Evolutionary conservation across 2,888 invertebrate genomes (phyloP).

Genomic region (Megastigmus dorsalis): DNA sequence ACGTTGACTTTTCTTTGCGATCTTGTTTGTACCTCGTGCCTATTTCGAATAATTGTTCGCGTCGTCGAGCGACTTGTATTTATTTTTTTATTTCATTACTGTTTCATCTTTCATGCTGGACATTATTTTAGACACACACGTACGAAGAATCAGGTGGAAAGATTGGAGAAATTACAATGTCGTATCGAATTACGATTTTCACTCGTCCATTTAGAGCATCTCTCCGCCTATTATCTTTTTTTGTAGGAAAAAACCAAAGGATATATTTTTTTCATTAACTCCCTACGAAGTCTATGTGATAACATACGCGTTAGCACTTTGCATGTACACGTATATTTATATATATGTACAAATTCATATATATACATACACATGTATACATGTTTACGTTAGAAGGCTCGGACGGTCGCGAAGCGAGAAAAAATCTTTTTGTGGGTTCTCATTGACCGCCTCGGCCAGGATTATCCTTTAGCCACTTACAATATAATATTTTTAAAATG

Average conservation of each 20-base stretch:
- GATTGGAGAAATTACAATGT: conserved; percentile 31
- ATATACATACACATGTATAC: background rate
- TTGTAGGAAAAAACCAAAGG: conserved; percentile 7
- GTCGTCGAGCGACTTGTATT: conserved; percentile 24
- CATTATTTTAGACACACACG: conserved; percentile 39
- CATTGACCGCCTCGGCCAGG: background rate
- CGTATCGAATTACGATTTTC: conserved; percentile 28
- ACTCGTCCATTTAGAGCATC: background rate
- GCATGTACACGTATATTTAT: conserved; percentile 27
- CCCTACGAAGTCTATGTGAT: conserved; percentile 12
- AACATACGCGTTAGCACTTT: conserved; percentile 28
- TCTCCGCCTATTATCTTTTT: background rate
- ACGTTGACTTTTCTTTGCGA: background rate
- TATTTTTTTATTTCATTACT: background rate
- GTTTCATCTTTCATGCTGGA: conserved; percentile 4
- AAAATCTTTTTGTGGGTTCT: background rate
- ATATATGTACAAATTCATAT: background rate
- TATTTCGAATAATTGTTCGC: conserved; percentile 4
- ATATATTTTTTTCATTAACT: conserved; percentile 17
- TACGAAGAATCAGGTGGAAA: conserved; percentile 44
- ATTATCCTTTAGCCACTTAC: conserved; percentile 31
- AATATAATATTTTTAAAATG: conserved; percentile 31
- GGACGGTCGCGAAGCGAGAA: conserved; percentile 1
- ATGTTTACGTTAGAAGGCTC: background rate
- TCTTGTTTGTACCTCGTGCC: background rate